A percentile compares a stretch with the other conserved stretches of the same genome.
Conservation (phyloP, 2,113 vertebrate genomes). For the Coryphaenoides rupestris region DNA sequence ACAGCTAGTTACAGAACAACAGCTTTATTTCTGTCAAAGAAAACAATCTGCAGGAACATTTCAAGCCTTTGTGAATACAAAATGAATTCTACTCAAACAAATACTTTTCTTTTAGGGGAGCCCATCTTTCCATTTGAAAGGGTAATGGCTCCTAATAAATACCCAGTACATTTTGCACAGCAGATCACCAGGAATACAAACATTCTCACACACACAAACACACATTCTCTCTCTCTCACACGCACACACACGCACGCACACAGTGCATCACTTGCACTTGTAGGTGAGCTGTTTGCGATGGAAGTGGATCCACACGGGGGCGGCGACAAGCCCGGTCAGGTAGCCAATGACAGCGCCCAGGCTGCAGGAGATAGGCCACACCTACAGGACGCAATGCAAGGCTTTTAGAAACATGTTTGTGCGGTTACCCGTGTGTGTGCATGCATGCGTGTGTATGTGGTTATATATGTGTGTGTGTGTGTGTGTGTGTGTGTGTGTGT, state of each 20-base stretch:
- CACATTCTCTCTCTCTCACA: background rate
- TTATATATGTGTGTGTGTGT: slow-evolving; percentile 8
- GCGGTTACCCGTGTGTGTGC: background rate
- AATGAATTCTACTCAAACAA: slow-evolving; percentile 37
- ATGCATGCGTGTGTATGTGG: background rate
- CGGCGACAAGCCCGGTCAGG: slow-evolving; percentile 81
- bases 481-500: background rate
- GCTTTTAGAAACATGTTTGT: slow-evolving; percentile 1
- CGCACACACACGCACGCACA: background rate
- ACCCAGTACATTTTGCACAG: slow-evolving; percentile 6
- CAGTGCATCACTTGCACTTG: slow-evolving; percentile 81
- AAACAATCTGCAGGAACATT: slow-evolving; percentile 16
- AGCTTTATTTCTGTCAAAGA: slow-evolving; percentile 48
- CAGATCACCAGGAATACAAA: background rate
- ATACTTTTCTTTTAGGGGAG: slow-evolving; percentile 8
- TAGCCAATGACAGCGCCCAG: slow-evolving; percentile 89
- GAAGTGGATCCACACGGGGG: slow-evolving; percentile 93
- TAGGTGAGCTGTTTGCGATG: slow-evolving; percentile 94
- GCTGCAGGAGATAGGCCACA: slow-evolving; percentile 97
- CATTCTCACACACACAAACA: slow-evolving; percentile 73
- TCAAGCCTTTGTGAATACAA: slow-evolving; percentile 30
- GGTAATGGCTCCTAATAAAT: slow-evolving; percentile 2
- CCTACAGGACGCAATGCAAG: slow-evolving; percentile 64
- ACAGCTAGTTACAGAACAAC: slow-evolving; percentile 2
- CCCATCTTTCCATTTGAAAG: background rate